phyloP scores from a whole-genome alignment of 2,797 vertebrate genomes.

The Denticeps clupeoides region DNA sequence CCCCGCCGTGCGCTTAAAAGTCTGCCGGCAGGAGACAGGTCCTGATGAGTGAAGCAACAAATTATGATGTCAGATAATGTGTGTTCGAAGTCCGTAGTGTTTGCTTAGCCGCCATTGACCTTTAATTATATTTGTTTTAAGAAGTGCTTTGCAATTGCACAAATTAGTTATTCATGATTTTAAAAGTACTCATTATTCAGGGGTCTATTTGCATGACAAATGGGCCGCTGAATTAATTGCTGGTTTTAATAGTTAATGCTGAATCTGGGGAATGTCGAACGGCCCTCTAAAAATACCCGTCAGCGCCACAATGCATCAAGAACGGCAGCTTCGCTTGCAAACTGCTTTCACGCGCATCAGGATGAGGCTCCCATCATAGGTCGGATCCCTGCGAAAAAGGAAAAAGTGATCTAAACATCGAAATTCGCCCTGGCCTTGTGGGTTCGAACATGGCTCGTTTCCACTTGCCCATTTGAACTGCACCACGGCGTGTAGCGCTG shows the following conservation, averaged over 20 bases:
- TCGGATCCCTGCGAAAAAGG: too few species aligned
- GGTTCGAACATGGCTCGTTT: too few species aligned
- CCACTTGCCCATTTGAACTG: too few species aligned
- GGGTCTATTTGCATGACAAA: constrained; percentile 36
- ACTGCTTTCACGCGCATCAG: too few species aligned
- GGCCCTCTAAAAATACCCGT: constrained; percentile 27
- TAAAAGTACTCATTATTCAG: constrained; percentile 36
- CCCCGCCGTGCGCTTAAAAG: not conserved
- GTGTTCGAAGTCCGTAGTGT: constrained; percentile 21
- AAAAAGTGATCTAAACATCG: too few species aligned
- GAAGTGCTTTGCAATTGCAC: constrained; percentile 30
- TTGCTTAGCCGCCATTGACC: constrained; percentile 34
- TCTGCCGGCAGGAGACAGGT: not conserved
- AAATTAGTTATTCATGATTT: constrained; percentile 37
- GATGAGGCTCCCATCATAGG: too few species aligned
- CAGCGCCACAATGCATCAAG: constrained; percentile 11
- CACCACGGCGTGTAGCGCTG: too few species aligned
- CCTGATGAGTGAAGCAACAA: constrained; percentile 4
- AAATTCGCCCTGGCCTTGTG: too few species aligned
- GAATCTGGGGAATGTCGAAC: constrained; percentile 22
- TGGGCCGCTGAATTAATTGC: constrained; percentile 32
- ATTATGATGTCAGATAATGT: constrained; percentile 11
- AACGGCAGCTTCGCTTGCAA: not conserved
- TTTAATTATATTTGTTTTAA: constrained; percentile 38
- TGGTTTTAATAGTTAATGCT: constrained; percentile 37